A percentile compares a stretch with the other conserved stretches of the same genome.
These are phyloP conservation scores for Cyrtorhinus lividipennis DNA, from an alignment of 1,140 invertebrate species.

Conservation along the genomic window DNA sequence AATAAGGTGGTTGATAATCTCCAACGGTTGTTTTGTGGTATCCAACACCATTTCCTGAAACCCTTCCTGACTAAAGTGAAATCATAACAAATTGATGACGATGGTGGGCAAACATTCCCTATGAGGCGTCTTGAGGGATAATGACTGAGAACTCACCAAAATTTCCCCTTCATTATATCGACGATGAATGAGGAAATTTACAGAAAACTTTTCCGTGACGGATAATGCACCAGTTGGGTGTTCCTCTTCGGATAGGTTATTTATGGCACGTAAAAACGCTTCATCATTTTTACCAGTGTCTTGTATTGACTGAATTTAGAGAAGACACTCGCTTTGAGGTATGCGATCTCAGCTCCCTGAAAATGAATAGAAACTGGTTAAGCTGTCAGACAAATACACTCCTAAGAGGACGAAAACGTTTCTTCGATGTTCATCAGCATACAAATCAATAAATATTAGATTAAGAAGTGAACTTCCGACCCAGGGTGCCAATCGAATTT, in stretches of 20 bases:
- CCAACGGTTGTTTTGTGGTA: conserved; percentile 35
- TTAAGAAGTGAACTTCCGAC: too few relatives aligned
- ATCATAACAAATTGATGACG: not conserved
- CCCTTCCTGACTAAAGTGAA: conserved; percentile 34
- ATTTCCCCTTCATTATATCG: conserved; percentile 17
- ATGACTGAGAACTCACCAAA: too few relatives aligned
- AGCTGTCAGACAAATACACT: too few relatives aligned
- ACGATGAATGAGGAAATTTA: conserved; percentile 42
- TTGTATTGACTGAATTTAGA: conserved; percentile 40
- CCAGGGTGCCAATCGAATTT: not conserved
- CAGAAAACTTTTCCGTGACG: conserved; percentile 44
- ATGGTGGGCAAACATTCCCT: too few relatives aligned
- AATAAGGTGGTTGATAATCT: conserved; percentile 40
- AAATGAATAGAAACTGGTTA: conserved; percentile 25
- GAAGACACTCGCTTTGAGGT: conserved; percentile 41
- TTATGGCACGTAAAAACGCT: conserved; percentile 42
- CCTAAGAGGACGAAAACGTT: too few relatives aligned
- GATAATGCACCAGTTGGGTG: conserved; percentile 45
- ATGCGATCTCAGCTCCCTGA: conserved; percentile 35
- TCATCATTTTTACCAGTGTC: conserved; percentile 36
- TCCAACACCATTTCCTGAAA: conserved; percentile 53
- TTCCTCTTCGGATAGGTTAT: conserved; percentile 40
- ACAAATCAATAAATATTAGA: too few relatives aligned
- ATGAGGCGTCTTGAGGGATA: too few relatives aligned
- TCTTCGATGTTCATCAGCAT: too few relatives aligned